Evolutionary conservation across 2,888 invertebrate genomes (phyloP), one percentile per base, ranked within the genome.

Genomic region (Harpalus rubripes): DNA sequence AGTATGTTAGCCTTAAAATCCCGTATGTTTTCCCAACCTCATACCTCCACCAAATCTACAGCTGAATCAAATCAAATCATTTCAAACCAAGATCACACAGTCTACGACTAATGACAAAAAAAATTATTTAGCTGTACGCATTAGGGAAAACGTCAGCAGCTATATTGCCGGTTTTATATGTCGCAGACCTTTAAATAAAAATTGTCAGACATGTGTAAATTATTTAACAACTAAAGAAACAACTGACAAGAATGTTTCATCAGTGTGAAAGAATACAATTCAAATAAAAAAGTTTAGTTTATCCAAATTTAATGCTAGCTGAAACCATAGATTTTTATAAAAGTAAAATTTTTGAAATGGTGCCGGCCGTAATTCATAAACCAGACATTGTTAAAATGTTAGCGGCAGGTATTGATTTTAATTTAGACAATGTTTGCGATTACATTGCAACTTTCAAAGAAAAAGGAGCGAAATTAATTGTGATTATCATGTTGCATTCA

Each of bases 181-280:
- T n/a, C 52, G 52, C n/a, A 52, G 52, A n/a, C n/a, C 5, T 12
- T 12, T 52, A n/a, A 52, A n/a, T n/a, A 52, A 52, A 52, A 12
- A 8, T 52, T 52, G 52, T n/a, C 10, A 52, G 8, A 52, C 1
- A 12, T 52, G 52, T 52, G 52, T 52, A 52, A n/a, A n/a, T 52
- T 52, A 52, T n/a, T 52, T 52, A 5, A 52, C 52, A 52, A 52
- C 52, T n/a, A 52, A 1, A 52, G 52, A 52, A 52, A n/a, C n/a
- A n/a, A 52, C 1, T 8, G 52, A 52, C n/a, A 52, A 52, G n/a
- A 52, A 52, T 52, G 52, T 5, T 52, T 52, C 52, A 52, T 52
- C n/a, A 52, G n/a, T 52, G 8, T 52, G n/a, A 52, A 52, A n/a
- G 52, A 52, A 52, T 52, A 52, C 52, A n/a, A n/a, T n/a, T n/a